Conservation (phyloP, 92 coral and sea anemone genomes). For the Parazoanthus darwini region DNA sequence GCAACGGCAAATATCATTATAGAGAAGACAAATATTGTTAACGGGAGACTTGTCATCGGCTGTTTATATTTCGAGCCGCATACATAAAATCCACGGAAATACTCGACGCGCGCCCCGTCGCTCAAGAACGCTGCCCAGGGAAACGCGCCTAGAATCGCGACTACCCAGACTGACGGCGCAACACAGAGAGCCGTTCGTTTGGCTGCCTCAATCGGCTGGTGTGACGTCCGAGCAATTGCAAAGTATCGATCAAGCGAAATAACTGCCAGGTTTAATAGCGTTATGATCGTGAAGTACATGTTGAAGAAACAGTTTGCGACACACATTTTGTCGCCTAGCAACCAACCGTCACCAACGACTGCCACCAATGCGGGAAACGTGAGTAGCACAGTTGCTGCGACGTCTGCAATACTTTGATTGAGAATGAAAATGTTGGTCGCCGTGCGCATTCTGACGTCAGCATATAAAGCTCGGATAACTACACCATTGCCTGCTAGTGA, state of each 20-base stretch:
- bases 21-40: slow-evolving; percentile 10
- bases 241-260: slow-evolving; percentile 74
- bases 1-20: slow-evolving; percentile 44
- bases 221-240: slow-evolving; percentile 59
- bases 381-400: slow-evolving; percentile 70
- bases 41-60: slow-evolving; percentile 49
- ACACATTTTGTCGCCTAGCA: slow-evolving; percentile 58
- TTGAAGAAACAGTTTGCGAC: slow-evolving; percentile 60
- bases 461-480: slow-evolving; percentile 49
- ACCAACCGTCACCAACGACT: slow-evolving; percentile 67
- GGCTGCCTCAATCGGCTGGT: slow-evolving; percentile 18
- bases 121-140: slow-evolving; percentile 69
- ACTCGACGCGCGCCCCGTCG: slow-evolving; percentile 52
- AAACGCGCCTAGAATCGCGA: slow-evolving; percentile 56
- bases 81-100: slow-evolving; percentile 69
- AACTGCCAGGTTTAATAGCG: slow-evolving; percentile 60
- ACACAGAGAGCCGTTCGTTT: slow-evolving; percentile 47
- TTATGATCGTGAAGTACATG: slow-evolving; percentile 77
- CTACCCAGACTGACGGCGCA: slow-evolving; percentile 51
- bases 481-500: slow-evolving; percentile 60
- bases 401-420: slow-evolving; percentile 74
- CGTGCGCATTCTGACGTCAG: slow-evolving; percentile 63
- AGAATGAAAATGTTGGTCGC: slow-evolving; percentile 67
- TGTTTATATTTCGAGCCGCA: slow-evolving; percentile 61
- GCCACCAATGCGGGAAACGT: slow-evolving; percentile 66